Base-by-base conservation (phyloP, 2,888 invertebrate species). In the Endotricha flammealis region DNA sequence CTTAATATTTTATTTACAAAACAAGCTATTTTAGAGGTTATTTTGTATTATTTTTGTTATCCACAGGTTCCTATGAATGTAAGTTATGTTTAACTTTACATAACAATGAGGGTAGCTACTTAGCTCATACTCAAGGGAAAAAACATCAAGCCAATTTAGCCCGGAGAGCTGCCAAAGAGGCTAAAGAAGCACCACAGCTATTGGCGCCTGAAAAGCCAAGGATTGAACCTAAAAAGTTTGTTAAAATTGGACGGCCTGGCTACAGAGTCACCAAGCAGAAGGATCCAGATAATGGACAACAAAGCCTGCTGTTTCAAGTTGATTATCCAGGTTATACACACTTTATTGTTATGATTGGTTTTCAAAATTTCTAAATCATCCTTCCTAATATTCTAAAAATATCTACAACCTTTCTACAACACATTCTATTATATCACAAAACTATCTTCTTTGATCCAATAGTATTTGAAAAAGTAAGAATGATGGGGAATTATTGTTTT, bases 121-220 rank as follows among this genome's bases (percentile, higher is more conserved):
- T 99, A 65, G 99, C 99, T 3, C 99, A 99, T 67, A 99, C 99
- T 0, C 99, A 99, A 80, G 99, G 99, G 12, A 99, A 99, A 71
- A 99, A 99, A 63, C 99, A 99, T 94, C 99, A 99, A 73, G 97
- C 98, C 2, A 99, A 99, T 80, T 88, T 99, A 50, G 99, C 99
- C 1, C 89, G 99, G 17, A 90, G 99, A 76, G 99, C 99, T 23
- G 99, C 99, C 0, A 99, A 99, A 68, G 99, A 99, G 82, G 98
- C 98, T 0, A 98, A 97, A 64, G 99, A 99, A 79, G 93, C 98
- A 1, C 99, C 99, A 0, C 94, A 95, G 36, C 93, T 96, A 69
- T 89, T 98, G 32, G 96, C 97, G 3, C 97, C 97, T 0, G 97
- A 98, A 60, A 98, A 98, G 64, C 95, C 98, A 0, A 90, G 98